Percentiles rank a stretch among this genome's conserved stretches.
Evolutionary conservation across 1,140 invertebrate species (phyloP).

Genomic region (Pantala flavescens): DNA sequence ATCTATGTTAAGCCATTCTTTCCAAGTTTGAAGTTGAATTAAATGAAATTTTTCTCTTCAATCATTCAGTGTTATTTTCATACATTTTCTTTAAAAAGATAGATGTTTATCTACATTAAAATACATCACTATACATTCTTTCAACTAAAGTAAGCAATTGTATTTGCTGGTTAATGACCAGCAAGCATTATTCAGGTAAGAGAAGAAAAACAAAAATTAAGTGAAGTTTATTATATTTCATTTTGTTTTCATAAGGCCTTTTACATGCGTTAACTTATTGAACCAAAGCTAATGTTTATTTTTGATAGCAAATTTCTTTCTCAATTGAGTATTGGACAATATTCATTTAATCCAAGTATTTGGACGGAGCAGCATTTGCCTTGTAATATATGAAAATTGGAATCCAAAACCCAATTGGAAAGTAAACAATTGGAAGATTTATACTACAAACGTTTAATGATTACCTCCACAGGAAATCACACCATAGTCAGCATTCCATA

Average conservation of each 20-base stretch:
- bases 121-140: too few relatives aligned
- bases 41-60: too few relatives aligned
- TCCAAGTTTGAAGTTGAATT: too few relatives aligned
- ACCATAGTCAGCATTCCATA: not conserved
- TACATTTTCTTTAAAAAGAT: too few relatives aligned
- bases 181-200: too few relatives aligned
- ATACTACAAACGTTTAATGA: not conserved
- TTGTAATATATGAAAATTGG: not conserved
- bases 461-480: not conserved
- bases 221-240: not conserved
- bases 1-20: too few relatives aligned
- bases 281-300: not conserved
- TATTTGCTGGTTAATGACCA: too few relatives aligned
- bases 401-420: not conserved
- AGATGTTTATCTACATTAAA: too few relatives aligned
- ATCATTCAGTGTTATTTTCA: too few relatives aligned
- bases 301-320: not conserved
- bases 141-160: too few relatives aligned
- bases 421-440: not conserved
- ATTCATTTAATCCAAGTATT: not conserved
- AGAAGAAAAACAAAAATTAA: too few relatives aligned
- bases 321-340: not conserved
- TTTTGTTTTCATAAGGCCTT: not conserved
- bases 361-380: not conserved
- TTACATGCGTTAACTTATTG: constrained; percentile 4